Evolutionary conservation across 1,140 invertebrate species (phyloP).

Genomic region (Caenorhabditis inopinata): DNA sequence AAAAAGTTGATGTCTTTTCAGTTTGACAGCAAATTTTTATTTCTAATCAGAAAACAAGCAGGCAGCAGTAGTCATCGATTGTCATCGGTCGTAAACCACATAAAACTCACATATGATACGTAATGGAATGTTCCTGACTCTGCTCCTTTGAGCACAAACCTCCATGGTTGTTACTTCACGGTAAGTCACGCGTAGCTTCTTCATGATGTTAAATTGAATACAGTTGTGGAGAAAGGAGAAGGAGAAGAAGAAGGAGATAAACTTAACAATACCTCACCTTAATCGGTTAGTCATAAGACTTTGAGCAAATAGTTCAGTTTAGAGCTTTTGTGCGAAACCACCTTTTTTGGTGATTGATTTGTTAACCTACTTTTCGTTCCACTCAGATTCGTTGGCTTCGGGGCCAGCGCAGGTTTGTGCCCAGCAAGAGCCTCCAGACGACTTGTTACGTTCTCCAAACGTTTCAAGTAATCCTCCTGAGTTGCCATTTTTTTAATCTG

Average conservation of each 20-base stretch:
- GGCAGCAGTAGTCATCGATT: not conserved
- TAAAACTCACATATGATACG: conserved; percentile 22
- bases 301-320: conserved; percentile 9
- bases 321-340: not conserved
- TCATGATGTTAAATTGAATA: not conserved
- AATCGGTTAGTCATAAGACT: conserved; percentile 1
- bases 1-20: no score
- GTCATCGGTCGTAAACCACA: not conserved
- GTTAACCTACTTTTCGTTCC: conserved; percentile 18
- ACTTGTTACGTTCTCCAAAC: conserved; percentile 57
- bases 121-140: conserved; percentile 24
- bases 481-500: conserved; percentile 31
- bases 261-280: not conserved
- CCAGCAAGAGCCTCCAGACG: conserved; percentile 56
- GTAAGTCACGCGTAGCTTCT: conserved; percentile 21
- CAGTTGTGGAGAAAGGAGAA: not conserved
- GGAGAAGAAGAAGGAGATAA: not conserved
- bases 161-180: not conserved
- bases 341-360: not conserved
- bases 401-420: conserved; percentile 59
- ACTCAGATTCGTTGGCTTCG: conserved; percentile 53
- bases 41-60: not conserved
- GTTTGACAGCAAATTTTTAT: no score
- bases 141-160: not conserved
- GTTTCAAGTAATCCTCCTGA: conserved; percentile 51